phyloP scores from a whole-genome alignment of 2,797 vertebrate genomes.

The Iguana delicatissima region DNA sequence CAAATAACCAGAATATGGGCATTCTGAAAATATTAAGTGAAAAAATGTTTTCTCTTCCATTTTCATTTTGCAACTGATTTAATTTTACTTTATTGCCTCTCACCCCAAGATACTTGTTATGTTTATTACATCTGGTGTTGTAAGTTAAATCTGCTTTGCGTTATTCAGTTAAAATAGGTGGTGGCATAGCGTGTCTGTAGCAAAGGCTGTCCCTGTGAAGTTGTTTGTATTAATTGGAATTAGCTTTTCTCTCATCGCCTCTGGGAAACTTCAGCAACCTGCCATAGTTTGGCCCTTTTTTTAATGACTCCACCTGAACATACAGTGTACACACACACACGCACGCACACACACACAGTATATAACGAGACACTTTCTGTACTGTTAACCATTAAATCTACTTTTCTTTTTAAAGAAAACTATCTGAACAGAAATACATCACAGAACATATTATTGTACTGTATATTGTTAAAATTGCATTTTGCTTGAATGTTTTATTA shows the following conservation, averaged over 20 bases:
- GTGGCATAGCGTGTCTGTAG: neutral
- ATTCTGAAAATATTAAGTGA: neutral
- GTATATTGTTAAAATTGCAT: too few relatives aligned
- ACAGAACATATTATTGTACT: neutral
- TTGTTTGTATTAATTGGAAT: conserved; percentile 31
- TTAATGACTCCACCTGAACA: too few relatives aligned
- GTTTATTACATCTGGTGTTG: conserved; percentile 27
- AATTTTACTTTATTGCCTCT: neutral
- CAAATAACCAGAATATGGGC: neutral
- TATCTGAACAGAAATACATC: neutral
- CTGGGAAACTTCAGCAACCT: neutral
- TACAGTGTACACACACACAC: neutral
- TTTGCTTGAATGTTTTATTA: too few relatives aligned
- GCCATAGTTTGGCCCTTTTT: neutral
- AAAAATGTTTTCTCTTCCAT: neutral
- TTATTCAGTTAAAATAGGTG: neutral
- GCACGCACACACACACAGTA: neutral
- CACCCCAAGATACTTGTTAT: neutral
- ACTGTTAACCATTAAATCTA: neutral
- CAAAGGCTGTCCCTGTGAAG: neutral
- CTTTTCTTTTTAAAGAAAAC: neutral
- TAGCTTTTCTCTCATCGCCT: neutral
- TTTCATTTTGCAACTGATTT: neutral
- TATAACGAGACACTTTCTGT: neutral
- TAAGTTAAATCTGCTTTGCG: neutral